phyloP scores from a whole-genome alignment of 2,113 vertebrate species.

The Tyrannus savana region DNA sequence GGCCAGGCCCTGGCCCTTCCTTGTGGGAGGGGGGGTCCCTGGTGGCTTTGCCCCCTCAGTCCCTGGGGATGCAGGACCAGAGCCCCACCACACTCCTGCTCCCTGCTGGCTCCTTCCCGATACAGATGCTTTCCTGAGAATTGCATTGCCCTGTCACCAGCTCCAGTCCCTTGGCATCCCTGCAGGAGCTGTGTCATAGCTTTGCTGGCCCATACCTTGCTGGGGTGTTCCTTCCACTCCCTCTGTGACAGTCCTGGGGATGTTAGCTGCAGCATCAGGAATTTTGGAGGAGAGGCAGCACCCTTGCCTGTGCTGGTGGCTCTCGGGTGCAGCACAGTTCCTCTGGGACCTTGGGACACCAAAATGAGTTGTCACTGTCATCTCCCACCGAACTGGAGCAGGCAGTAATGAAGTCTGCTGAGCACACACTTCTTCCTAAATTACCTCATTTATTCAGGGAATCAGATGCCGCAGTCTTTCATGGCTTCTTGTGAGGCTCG shows the following conservation, averaged over 20 bases:
- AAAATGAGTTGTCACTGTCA: background rate
- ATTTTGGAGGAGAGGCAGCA: background rate
- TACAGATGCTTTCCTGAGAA: background rate
- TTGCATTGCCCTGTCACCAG: background rate
- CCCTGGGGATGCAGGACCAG: accelerated
- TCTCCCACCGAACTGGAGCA: background rate
- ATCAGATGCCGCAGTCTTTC: constrained; percentile 52
- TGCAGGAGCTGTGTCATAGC: background rate
- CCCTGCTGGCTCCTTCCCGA: background rate
- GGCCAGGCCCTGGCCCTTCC: accelerated
- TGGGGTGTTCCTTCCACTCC: background rate
- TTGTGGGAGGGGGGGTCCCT: background rate
- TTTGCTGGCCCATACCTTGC: background rate
- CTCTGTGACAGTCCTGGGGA: background rate
- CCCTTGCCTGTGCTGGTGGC: background rate
- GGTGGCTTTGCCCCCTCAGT: accelerated
- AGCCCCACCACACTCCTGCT: background rate
- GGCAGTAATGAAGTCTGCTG: constrained; percentile 44
- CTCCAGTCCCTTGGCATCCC: background rate
- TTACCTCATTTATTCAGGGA: constrained; percentile 46
- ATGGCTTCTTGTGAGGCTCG: constrained; percentile 29
- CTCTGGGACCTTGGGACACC: background rate
- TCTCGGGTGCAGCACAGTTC: background rate
- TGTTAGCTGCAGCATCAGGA: background rate
- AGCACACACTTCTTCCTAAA: constrained; percentile 49